Conservation (phyloP, 2,113 vertebrate species). For the Podarcis cretensis region DNA sequence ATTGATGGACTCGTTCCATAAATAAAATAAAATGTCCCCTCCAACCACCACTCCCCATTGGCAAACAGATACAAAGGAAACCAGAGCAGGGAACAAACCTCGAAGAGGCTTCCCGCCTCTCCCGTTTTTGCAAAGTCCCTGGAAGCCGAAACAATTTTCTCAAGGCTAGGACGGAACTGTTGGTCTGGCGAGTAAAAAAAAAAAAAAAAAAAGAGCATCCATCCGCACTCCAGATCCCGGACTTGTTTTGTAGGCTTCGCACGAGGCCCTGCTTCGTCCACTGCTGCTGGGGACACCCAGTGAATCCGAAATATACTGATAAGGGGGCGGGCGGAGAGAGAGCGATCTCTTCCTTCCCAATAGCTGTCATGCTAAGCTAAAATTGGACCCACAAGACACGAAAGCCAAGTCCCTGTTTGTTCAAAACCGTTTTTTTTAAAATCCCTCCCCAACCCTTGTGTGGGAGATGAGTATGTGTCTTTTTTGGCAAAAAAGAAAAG, state of each 20-base stretch:
- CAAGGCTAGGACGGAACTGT: not conserved
- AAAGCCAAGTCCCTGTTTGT: not conserved
- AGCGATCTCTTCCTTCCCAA: not conserved
- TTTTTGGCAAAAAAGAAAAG: not conserved
- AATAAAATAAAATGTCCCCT: too few relatives aligned
- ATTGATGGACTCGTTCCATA: not conserved
- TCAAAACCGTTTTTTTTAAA: not conserved
- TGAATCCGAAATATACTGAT: not conserved
- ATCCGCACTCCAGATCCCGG: constrained; percentile 19
- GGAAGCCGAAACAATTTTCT: not conserved
- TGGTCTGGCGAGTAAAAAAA: constrained; percentile 4
- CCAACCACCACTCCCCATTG: not conserved
- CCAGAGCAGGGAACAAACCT: not conserved
- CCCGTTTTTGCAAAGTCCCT: not conserved
- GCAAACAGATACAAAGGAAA: not conserved
- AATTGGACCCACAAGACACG: not conserved
- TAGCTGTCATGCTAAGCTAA: not conserved
- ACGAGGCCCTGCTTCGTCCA: not conserved
- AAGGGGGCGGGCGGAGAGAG: rapidly evolving
- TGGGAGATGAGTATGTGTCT: not conserved
- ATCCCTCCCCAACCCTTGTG: too few relatives aligned
- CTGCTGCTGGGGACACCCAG: not conserved
- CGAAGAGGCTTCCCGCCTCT: not conserved
- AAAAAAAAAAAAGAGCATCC: not conserved
- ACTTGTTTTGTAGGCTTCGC: not conserved